Percentiles rank a stretch among this genome's conserved stretches.
Evolutionary conservation across 2,797 vertebrate species (phyloP).

Genomic region (Acipenser transmontanus): DNA sequence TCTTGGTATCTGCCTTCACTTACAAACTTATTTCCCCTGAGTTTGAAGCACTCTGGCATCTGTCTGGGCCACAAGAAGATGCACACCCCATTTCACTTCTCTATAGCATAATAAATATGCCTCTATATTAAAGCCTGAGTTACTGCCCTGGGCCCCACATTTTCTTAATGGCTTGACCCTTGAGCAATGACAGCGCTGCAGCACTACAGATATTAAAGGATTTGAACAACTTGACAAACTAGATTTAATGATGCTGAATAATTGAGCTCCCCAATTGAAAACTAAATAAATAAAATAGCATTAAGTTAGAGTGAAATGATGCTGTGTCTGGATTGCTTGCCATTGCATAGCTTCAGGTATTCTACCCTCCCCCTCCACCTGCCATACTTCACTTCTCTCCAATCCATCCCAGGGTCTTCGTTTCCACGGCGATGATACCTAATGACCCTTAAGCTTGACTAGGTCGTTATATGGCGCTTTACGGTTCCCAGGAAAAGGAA

Average conservation of each 20-base stretch:
- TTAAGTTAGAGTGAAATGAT: neutral
- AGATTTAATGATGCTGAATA: conserved; percentile 11
- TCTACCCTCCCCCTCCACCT: neutral
- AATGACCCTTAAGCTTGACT: conserved; percentile 10
- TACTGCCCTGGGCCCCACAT: neutral
- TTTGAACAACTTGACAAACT: conserved; percentile 2
- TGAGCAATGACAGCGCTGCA: neutral
- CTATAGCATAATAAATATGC: neutral
- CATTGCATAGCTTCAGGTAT: neutral
- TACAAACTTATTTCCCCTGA: neutral
- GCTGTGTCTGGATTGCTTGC: neutral
- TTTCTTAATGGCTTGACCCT: neutral
- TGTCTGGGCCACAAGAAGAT: neutral
- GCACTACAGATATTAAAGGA: neutral
- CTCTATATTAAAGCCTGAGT: neutral
- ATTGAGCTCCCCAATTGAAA: neutral
- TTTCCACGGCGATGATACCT: neutral
- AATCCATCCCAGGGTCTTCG: neutral
- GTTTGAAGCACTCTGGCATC: neutral
- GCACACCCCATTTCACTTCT: neutral
- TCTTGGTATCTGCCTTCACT: neutral
- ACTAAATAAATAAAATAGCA: neutral
- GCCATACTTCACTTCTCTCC: neutral
- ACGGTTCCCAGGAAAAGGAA: neutral
- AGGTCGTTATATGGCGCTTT: neutral